Conservation (phyloP, 2,797 vertebrate genomes). For the Anguilla anguilla region DNA sequence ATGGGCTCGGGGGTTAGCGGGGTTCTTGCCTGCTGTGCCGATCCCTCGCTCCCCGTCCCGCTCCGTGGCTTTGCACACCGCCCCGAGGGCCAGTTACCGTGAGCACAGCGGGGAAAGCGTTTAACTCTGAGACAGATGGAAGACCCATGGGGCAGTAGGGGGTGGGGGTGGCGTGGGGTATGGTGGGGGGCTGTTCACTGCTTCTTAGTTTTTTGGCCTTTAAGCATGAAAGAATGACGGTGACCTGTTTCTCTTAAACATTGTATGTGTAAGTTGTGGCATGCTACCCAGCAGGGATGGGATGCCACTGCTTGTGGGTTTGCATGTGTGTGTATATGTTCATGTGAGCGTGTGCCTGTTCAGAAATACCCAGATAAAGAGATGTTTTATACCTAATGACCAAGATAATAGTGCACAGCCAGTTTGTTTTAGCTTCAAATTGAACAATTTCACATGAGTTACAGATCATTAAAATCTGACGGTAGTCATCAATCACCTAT, state of each 20-base stretch:
- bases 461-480: slow-evolving; percentile 55
- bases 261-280: background rate
- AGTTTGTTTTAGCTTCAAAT: slow-evolving; percentile 50
- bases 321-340: slow-evolving; percentile 1
- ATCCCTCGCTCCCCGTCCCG: background rate
- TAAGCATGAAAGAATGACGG: background rate
- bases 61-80: background rate
- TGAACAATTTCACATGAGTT: slow-evolving; percentile 55
- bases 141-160: background rate
- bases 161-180: background rate
- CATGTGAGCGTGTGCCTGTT: slow-evolving; percentile 31
- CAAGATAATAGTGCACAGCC: slow-evolving; percentile 40
- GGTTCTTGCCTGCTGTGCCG: background rate
- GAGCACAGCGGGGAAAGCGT: background rate
- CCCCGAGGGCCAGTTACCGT: background rate
- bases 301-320: background rate
- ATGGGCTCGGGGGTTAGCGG: background rate
- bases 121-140: slow-evolving; percentile 4
- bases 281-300: background rate
- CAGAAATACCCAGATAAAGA: slow-evolving; percentile 15
- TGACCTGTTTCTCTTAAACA: background rate
- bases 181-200: background rate
- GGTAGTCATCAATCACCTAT: slow-evolving; percentile 55
- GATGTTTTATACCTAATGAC: background rate
- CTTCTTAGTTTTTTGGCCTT: background rate